Evolutionary conservation across 2,113 vertebrate species (phyloP).

Genomic region (Entelurus aequoreus): DNA sequence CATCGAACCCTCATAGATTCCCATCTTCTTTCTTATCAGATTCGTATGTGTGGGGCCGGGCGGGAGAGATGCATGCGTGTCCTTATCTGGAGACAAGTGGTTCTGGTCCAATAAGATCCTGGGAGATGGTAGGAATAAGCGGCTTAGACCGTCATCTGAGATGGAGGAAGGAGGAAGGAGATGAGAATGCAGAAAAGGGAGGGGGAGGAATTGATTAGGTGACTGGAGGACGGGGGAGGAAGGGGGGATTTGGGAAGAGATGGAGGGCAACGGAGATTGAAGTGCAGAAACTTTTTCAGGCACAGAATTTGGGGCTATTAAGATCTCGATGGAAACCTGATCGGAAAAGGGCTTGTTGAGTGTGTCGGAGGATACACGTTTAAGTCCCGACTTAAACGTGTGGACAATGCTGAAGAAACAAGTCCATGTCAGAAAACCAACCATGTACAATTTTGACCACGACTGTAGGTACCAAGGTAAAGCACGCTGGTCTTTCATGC

Average conservation of each 20-base stretch:
- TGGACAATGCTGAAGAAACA: no score
- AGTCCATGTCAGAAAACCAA: no score
- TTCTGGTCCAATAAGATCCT: constrained; percentile 71
- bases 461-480: no score
- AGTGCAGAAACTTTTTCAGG: constrained; percentile 28
- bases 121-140: constrained; percentile 72
- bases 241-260: constrained; percentile 52
- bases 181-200: constrained; percentile 41
- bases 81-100: constrained; percentile 75
- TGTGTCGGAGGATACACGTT: no score
- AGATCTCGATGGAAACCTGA: no score
- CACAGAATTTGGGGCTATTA: no score
- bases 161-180: constrained; percentile 50
- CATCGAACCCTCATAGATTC: constrained; percentile 52
- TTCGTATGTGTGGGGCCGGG: constrained; percentile 40
- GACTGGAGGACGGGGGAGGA: constrained; percentile 39
- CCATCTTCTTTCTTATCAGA: constrained; percentile 72
- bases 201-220: constrained; percentile 48
- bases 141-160: constrained; percentile 63
- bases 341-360: no score
- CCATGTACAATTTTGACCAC: no score
- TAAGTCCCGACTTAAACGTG: no score
- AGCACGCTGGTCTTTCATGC: no score
- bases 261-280: constrained; percentile 6
- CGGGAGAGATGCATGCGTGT: constrained; percentile 34